These are phyloP conservation scores for Acrocephalus kingi DNA, from an alignment of 2,113 vertebrate species.

Conservation along the genomic window DNA sequence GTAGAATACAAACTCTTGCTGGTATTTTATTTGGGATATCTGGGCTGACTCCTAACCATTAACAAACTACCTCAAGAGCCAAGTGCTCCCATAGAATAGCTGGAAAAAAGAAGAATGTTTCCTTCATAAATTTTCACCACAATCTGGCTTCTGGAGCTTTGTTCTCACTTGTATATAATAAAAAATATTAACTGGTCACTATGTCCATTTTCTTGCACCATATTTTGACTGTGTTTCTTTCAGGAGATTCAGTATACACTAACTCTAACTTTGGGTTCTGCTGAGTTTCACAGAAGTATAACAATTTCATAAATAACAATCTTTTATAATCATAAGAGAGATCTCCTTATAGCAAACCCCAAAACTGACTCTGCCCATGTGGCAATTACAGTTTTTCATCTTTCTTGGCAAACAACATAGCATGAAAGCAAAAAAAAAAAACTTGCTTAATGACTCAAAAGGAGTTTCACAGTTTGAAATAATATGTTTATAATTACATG, in stretches of 20 bases:
- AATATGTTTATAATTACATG: not conserved
- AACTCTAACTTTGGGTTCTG: not conserved
- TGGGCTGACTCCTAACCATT: not conserved
- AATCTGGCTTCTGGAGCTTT: not conserved
- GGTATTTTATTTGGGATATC: not conserved
- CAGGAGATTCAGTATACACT: not conserved
- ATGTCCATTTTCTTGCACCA: not conserved
- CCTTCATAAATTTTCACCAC: not conserved
- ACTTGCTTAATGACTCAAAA: not conserved
- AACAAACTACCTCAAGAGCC: not conserved
- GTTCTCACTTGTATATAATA: not conserved
- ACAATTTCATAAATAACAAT: not conserved
- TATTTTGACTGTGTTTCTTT: not conserved
- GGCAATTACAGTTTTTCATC: not conserved
- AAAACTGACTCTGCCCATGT: not conserved
- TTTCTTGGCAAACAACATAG: not conserved
- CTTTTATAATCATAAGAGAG: not conserved
- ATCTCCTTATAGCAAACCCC: not conserved
- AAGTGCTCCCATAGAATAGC: not conserved
- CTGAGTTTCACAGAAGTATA: not conserved
- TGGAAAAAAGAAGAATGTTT: not conserved
- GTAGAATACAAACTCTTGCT: not conserved
- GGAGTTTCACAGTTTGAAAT: not conserved
- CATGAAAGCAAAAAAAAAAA: not conserved
- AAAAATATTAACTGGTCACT: not conserved